phyloP scores from a whole-genome alignment of 64 coral and sea anemone genomes.

The Hydrozoanthus tunicans region DNA sequence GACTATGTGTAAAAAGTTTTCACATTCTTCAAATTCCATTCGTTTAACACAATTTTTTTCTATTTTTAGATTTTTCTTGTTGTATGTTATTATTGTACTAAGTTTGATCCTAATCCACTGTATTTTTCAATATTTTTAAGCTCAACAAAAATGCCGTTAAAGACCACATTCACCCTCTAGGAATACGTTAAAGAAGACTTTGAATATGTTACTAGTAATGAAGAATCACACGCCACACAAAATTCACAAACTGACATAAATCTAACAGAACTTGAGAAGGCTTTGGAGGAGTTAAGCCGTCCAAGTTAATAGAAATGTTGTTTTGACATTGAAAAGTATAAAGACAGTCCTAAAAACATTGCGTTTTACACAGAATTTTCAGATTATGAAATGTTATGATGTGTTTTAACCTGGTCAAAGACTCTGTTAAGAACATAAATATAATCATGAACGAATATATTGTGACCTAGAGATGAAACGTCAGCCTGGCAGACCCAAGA shows the following conservation, averaged over 20 bases:
- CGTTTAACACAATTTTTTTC: not conserved
- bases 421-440: constrained; percentile 15
- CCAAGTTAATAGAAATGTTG: not conserved
- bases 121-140: too few relatives aligned
- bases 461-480: constrained; percentile 26
- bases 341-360: not conserved
- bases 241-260: not conserved
- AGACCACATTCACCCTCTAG: too few relatives aligned
- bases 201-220: constrained; percentile 8
- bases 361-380: constrained; percentile 11
- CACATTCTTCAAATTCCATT: not conserved
- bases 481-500: constrained; percentile 19
- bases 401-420: constrained; percentile 18
- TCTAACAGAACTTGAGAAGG: too few relatives aligned
- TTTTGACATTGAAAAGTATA: not conserved
- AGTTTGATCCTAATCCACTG: too few relatives aligned
- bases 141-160: too few relatives aligned
- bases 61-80: not conserved
- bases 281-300: too few relatives aligned
- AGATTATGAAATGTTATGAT: constrained; percentile 20
- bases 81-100: too few relatives aligned
- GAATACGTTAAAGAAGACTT: not conserved
- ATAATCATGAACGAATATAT: constrained; percentile 41
- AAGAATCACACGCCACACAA: constrained; percentile 14
- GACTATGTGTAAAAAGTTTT: not conserved